A percentile compares a stretch with the other conserved stretches of the same genome.
These are phyloP conservation scores for Tylochromis polylepis DNA, from an alignment of 2,113 vertebrate species.

Conservation along the genomic window DNA sequence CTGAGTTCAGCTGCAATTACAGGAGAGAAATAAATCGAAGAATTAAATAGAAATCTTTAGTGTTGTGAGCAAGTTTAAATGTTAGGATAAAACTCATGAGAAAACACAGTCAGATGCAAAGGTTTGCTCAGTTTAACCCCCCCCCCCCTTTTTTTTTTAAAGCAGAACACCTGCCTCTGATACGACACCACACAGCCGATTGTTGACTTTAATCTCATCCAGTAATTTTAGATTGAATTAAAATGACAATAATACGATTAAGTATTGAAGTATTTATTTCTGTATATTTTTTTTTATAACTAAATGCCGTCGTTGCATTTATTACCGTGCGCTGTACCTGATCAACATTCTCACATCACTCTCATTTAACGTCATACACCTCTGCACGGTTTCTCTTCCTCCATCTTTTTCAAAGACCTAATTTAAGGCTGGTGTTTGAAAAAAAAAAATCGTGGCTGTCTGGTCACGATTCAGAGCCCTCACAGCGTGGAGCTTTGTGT, in stretches of 20 bases:
- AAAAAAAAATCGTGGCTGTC: constrained; percentile 18
- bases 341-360: neutral
- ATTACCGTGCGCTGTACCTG: neutral
- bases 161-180: neutral
- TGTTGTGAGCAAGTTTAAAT: neutral
- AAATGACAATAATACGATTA: neutral
- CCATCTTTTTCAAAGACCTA: neutral
- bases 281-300: neutral
- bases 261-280: neutral
- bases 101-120: neutral
- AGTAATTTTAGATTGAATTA: neutral
- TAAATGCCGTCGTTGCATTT: neutral
- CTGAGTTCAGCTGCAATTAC: neutral
- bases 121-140: neutral
- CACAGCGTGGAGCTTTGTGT: constrained; percentile 44
- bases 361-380: neutral
- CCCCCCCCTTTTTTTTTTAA: neutral
- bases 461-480: constrained; percentile 72
- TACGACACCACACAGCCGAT: neutral
- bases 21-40: neutral
- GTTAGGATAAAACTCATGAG: neutral
- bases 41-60: neutral
- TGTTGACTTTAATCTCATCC: neutral
- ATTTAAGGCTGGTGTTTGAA: neutral
- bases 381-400: neutral